phyloP scores from a whole-genome alignment of 2,888 invertebrate species.

The Lissocephala sabroskyi region DNA sequence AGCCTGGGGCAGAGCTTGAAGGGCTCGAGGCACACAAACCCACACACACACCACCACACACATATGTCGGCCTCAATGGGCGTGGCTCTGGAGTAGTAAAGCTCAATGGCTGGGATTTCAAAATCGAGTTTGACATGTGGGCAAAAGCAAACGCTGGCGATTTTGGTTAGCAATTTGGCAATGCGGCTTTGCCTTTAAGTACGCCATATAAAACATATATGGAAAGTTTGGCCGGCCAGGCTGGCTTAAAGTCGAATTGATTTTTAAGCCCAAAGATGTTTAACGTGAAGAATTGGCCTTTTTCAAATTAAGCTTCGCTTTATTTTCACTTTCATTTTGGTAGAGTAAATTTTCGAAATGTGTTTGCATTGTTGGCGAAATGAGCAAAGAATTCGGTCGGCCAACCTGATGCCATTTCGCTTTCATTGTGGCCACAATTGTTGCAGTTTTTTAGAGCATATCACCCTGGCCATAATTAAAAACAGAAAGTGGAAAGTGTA shows the following conservation, averaged over 20 bases:
- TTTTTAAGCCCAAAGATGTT: too few relatives aligned
- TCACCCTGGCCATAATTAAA: constrained; percentile 44
- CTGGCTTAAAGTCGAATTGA: too few relatives aligned
- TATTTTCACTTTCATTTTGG: too few relatives aligned
- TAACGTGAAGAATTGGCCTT: too few relatives aligned
- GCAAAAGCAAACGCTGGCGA: constrained; percentile 13
- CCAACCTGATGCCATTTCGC: too few relatives aligned
- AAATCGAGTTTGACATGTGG: constrained; percentile 19
- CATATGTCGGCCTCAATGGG: not conserved
- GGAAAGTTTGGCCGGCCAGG: not conserved
- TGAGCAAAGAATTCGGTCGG: too few relatives aligned
- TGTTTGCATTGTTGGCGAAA: too few relatives aligned
- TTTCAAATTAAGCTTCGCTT: too few relatives aligned
- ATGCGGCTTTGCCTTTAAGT: constrained; percentile 38
- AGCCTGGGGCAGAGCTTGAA: constrained; percentile 11
- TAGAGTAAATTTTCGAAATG: too few relatives aligned
- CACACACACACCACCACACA: too few relatives aligned
- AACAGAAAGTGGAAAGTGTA: constrained; percentile 43
- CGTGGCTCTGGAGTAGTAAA: constrained; percentile 12
- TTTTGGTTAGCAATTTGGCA: constrained; percentile 31
- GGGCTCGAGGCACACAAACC: too few relatives aligned
- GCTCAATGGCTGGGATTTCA: constrained; percentile 22
- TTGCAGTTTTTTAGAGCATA: constrained; percentile 43
- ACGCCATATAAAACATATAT: constrained; percentile 23
- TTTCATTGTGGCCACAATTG: constrained; percentile 28